Conservation (phyloP, 2,797 vertebrate genomes). For the Knipowitschia caucasica region DNA sequence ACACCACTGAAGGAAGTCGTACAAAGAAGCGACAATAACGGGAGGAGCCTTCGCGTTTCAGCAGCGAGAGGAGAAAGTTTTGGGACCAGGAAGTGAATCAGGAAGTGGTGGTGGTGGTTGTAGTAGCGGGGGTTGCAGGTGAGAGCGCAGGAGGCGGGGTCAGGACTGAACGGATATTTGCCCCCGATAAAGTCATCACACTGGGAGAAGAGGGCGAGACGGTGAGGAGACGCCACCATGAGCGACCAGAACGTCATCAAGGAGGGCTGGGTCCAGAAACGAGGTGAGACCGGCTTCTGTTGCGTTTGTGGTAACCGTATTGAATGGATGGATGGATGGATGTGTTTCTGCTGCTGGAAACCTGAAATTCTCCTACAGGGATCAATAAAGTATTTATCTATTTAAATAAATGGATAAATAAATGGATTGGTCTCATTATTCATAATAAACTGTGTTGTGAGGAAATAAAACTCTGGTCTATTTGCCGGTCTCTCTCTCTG, state of each 20-base stretch:
- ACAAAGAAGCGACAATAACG: constrained; percentile 8
- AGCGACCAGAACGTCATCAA: constrained; percentile 80
- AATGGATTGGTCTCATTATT: too few species aligned
- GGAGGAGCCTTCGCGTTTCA: too few species aligned
- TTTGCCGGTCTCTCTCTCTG: too few species aligned
- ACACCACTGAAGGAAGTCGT: constrained; percentile 16
- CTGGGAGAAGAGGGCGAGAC: constrained; percentile 63
- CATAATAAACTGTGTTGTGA: too few species aligned
- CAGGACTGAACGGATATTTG: constrained; percentile 21
- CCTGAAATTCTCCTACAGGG: too few species aligned
- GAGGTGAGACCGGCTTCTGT: constrained; percentile 56
- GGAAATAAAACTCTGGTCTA: too few species aligned
- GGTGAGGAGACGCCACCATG: constrained; percentile 70
- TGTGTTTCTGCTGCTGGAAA: too few species aligned
- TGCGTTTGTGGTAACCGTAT: neutral
- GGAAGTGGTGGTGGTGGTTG: constrained; percentile 33
- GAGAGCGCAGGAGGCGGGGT: constrained; percentile 26
- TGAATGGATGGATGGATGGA: too few species aligned
- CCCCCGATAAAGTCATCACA: constrained; percentile 48
- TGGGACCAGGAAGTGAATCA: constrained; percentile 13
- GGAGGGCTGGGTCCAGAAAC: constrained; percentile 81
- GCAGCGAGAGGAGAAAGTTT: neutral
- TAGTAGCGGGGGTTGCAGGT: constrained; percentile 15
- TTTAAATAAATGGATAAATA: too few species aligned
- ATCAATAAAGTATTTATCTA: too few species aligned